Evolutionary conservation across 2,888 invertebrate species (phyloP).

Genomic region (Aleiodes alternator): DNA sequence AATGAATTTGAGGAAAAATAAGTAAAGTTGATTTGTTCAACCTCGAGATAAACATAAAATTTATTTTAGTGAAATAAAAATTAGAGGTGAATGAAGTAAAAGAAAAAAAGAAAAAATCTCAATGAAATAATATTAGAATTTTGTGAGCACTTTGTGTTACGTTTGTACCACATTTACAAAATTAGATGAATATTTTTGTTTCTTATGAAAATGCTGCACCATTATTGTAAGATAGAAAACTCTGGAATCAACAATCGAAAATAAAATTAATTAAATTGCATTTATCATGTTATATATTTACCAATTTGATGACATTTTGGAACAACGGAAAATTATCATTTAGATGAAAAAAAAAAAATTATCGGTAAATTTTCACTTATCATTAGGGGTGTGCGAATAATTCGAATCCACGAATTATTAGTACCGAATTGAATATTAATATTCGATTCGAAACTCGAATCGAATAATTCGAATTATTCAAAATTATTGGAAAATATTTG

Average conservation of each 20-base stretch:
- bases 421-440: too few relatives aligned
- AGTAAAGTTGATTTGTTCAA: background rate
- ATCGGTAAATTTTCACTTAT: too few relatives aligned
- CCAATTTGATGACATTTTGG: background rate
- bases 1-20: background rate
- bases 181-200: conserved; percentile 37
- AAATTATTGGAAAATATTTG: too few relatives aligned
- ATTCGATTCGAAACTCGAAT: too few relatives aligned
- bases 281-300: conserved; percentile 6
- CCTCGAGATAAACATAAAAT: conserved; percentile 30
- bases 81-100: conserved; percentile 7
- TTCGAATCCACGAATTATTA: too few relatives aligned
- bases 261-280: conserved; percentile 36
- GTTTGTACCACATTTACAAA: conserved; percentile 37
- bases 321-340: conserved; percentile 23
- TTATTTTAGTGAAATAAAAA: conserved; percentile 35
- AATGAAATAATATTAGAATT: conserved; percentile 35
- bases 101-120: background rate
- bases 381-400: too few relatives aligned
- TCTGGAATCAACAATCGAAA: conserved; percentile 37
- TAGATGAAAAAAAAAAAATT: background rate
- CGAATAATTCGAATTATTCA: too few relatives aligned
- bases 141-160: conserved; percentile 44
- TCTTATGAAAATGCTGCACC: conserved; percentile 34
- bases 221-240: conserved; percentile 42